Percentiles rank a stretch among this genome's conserved stretches.
Conservation (phyloP, 2,113 vertebrate species). For the Erinaceus europaeus region DNA sequence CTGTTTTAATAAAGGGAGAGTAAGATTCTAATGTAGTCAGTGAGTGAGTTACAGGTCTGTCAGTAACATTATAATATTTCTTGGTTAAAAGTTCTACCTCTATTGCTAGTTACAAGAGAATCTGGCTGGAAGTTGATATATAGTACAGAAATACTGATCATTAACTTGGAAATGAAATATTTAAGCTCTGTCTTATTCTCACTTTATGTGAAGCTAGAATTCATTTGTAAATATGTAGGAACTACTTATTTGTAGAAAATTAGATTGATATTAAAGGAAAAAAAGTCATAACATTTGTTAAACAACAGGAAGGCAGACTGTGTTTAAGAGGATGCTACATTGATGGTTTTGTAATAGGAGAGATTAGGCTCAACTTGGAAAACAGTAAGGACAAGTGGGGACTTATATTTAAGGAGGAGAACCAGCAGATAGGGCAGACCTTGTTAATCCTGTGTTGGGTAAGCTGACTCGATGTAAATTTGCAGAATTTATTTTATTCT, state of each 20-base stretch:
- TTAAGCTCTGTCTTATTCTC: background rate
- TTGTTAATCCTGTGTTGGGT: background rate
- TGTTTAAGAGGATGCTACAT: background rate
- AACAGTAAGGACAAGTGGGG: background rate
- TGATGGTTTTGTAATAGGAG: background rate
- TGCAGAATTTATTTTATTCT: background rate
- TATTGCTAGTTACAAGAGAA: background rate
- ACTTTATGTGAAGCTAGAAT: background rate
- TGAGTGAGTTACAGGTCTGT: background rate
- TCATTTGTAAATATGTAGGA: background rate
- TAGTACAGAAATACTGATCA: background rate
- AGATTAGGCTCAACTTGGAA: background rate
- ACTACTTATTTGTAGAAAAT: background rate
- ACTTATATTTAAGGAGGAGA: background rate
- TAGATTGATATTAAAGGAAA: background rate
- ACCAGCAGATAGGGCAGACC: background rate
- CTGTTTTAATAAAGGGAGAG: background rate
- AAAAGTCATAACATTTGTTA: background rate
- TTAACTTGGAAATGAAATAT: background rate
- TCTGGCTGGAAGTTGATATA: background rate
- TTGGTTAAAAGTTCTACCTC: background rate
- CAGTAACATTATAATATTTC: background rate
- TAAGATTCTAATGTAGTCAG: background rate
- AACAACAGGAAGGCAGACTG: background rate
- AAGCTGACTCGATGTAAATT: background rate